A percentile compares a stretch with the other conserved stretches of the same genome.
phyloP scores from a whole-genome alignment of 2,113 vertebrate genomes.

The Pterocles gutturalis region DNA sequence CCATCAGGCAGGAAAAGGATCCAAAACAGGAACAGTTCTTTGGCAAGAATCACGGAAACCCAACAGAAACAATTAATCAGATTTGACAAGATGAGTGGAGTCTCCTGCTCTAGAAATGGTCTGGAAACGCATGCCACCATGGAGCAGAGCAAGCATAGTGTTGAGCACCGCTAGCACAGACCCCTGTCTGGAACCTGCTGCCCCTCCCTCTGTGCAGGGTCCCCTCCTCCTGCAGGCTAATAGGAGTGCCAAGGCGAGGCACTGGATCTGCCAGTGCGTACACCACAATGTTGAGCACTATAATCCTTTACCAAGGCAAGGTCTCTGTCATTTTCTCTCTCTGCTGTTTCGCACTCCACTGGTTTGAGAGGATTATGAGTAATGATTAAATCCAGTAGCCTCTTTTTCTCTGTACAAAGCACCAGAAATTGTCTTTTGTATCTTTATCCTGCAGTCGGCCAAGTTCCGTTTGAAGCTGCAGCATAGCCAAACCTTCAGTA shows the following conservation, averaged over 20 bases:
- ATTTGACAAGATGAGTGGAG: slow-evolving; percentile 11
- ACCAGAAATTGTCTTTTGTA: not conserved
- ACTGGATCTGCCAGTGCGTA: not conserved
- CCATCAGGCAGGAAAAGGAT: slow-evolving; percentile 1
- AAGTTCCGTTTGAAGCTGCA: slow-evolving; percentile 3
- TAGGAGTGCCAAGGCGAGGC: not conserved
- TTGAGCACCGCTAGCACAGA: not conserved
- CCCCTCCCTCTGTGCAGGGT: not conserved
- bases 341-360: not conserved
- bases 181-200: not conserved
- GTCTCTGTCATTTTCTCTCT: not conserved
- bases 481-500: not conserved
- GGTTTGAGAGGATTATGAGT: slow-evolving; percentile 4
- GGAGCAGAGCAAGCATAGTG: not conserved
- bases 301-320: not conserved
- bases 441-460: not conserved
- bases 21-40: not conserved
- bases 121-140: not conserved
- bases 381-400: not conserved
- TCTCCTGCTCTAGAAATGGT: not conserved
- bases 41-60: not conserved
- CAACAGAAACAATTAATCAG: slow-evolving; percentile 24
- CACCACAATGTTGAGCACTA: not conserved
- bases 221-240: not conserved
- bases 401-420: not conserved